Evolutionary conservation across 2,888 invertebrate genomes (phyloP), one percentile per base, ranked within the genome.

Genomic region (Tenthredo distinguenda): DNA sequence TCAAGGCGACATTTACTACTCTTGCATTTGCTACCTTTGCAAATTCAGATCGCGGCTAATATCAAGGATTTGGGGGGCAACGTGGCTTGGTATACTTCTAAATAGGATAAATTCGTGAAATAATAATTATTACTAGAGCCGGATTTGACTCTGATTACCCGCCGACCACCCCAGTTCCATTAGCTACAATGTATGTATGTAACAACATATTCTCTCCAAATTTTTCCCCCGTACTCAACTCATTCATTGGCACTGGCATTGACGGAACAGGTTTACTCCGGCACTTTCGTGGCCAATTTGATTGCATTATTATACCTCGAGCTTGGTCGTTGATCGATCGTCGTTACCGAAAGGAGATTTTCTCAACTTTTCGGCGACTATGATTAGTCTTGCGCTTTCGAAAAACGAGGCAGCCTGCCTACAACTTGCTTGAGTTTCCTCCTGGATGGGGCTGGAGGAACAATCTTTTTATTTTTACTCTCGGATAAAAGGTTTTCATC

Each of bases 141-240:
- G 50, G 68, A 9, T 83, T 83, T 15, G 68, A 68, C 77, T 85
- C 85, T 85, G 82, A 86, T 85, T 86, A 85, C 68, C 62, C 81
- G 62, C 84, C 81, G 76, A 85, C 85, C 82, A 79, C 58, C 74
- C 40, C 21, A 83, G 84, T 84, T 77, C 85, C 50, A 85, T 84
- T 87, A 65, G 84, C 81, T 84, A 72, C 84, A 65, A 43, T 50
- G 74, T 55, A 68, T 85, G 37, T 26, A 47, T 47, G 47, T 15
- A 47, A 34, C 81, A 43, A 58, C 58, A 83, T 85, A 84, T 84
- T 86, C 21, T 72, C 65, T 86, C 77, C 84, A 84, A 83, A 55
- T 81, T 85, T 84, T 84, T 74, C 58, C 79, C 37, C 21, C 40
- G 2, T 7, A 37, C 21, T 1, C 21, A 81, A 62, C 6, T 10